These are phyloP conservation scores for Troilus luridus DNA, from an alignment of 2,888 invertebrate species.

Conservation along the genomic window DNA sequence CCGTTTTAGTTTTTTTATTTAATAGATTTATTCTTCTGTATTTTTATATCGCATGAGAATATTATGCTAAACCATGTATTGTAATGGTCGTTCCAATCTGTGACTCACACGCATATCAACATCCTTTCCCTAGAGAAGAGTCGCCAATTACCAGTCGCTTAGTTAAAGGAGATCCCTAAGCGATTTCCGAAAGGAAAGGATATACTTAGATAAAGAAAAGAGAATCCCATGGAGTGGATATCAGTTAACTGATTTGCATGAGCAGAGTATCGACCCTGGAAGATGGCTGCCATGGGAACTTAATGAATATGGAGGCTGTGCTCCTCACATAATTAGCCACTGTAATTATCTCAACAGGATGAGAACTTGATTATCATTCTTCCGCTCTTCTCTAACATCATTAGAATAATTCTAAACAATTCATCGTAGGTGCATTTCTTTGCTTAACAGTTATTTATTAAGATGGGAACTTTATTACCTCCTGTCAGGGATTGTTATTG, in stretches of 20 bases:
- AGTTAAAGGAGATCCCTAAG: neutral
- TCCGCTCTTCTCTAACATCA: neutral
- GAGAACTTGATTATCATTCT: constrained; percentile 2
- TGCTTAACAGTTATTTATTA: neutral
- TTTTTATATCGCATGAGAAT: neutral
- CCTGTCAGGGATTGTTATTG: neutral
- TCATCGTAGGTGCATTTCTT: neutral
- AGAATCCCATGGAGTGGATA: neutral
- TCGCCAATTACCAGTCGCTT: neutral
- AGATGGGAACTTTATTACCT: neutral
- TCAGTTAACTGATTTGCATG: constrained; percentile 28
- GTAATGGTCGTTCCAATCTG: neutral
- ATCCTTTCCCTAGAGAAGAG: neutral
- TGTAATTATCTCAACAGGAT: neutral
- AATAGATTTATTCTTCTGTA: too few relatives aligned
- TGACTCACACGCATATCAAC: neutral
- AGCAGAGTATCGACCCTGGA: neutral
- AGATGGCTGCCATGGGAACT: neutral
- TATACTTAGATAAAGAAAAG: neutral
- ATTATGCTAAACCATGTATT: neutral
- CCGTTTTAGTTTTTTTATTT: too few relatives aligned
- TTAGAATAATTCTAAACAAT: neutral
- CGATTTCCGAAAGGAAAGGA: neutral
- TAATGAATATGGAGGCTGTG: constrained; percentile 13
- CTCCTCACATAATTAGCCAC: neutral